A percentile compares a stretch with the other conserved stretches of the same genome.
phyloP scores from a whole-genome alignment of 1,140 invertebrate species.

The Gonatopus flavifemur region DNA sequence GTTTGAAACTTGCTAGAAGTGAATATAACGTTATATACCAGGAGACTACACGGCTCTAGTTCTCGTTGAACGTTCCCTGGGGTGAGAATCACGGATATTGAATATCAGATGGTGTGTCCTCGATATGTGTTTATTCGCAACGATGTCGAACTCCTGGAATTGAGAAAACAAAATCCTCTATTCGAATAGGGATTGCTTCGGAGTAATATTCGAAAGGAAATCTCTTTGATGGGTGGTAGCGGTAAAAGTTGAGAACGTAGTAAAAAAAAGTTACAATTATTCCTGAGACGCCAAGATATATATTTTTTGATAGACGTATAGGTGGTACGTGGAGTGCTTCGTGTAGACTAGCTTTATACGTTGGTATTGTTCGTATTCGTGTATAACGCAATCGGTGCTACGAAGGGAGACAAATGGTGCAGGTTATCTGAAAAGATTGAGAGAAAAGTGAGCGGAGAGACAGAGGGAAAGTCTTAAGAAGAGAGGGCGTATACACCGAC shows the following conservation, averaged over 20 bases:
- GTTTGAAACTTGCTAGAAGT: slow-evolving; percentile 21
- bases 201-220: too few relatives aligned
- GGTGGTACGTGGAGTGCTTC: too few relatives aligned
- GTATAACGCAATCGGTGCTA: slow-evolving; percentile 10
- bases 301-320: too few relatives aligned
- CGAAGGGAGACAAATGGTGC: slow-evolving; percentile 38
- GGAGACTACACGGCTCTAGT: slow-evolving; percentile 13
- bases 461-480: background rate
- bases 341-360: too few relatives aligned
- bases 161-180: slow-evolving; percentile 23
- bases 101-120: slow-evolving; percentile 30
- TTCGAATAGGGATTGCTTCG: slow-evolving; percentile 14
- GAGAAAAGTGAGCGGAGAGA: background rate
- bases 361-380: too few relatives aligned
- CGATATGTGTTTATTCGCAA: slow-evolving; percentile 26
- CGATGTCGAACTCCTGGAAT: slow-evolving; percentile 5
- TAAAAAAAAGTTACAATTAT: too few relatives aligned
- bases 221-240: too few relatives aligned
- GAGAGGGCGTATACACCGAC: slow-evolving; percentile 25
- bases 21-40: slow-evolving; percentile 14
- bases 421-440: slow-evolving; percentile 31
- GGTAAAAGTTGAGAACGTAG: too few relatives aligned
- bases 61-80: slow-evolving; percentile 22
- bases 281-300: too few relatives aligned
- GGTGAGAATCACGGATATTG: slow-evolving; percentile 26